Percentiles rank a stretch among this genome's conserved stretches.
Evolutionary conservation across 2,113 vertebrate species (phyloP).

Genomic region (Anoplopoma fimbria): DNA sequence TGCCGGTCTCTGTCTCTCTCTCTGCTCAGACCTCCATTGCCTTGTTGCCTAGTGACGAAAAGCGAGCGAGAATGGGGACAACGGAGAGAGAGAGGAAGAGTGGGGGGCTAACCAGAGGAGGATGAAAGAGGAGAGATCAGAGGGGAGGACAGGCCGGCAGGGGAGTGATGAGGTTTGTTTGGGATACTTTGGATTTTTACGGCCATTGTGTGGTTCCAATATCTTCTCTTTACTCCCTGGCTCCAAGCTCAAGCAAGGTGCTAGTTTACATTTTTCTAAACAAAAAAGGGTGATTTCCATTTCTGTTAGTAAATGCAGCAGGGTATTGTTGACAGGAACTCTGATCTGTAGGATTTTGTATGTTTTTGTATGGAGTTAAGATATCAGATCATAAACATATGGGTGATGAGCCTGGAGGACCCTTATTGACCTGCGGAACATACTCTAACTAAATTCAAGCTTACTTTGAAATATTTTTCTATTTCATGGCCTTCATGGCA

Average conservation of each 20-base stretch:
- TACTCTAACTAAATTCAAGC: background rate
- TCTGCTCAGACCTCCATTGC: slow-evolving; percentile 61
- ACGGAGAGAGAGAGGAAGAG: slow-evolving; percentile 53
- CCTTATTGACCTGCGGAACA: background rate
- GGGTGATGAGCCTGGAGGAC: background rate
- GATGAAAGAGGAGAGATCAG: slow-evolving; percentile 76
- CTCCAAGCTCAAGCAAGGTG: slow-evolving; percentile 8
- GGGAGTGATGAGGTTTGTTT: slow-evolving; percentile 74
- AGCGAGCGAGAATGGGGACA: slow-evolving; percentile 67
- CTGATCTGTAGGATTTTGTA: background rate
- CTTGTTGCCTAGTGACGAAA: slow-evolving; percentile 80
- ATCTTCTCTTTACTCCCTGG: slow-evolving; percentile 32
- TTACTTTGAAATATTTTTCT: background rate
- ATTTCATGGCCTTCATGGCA: background rate
- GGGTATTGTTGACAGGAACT: background rate
- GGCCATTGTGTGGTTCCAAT: slow-evolving; percentile 60
- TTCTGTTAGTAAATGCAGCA: background rate
- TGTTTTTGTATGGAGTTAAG: background rate
- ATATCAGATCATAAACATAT: background rate
- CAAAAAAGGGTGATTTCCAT: background rate
- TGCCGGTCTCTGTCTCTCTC: slow-evolving; percentile 40
- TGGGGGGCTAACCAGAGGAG: slow-evolving; percentile 58
- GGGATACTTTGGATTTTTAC: slow-evolving; percentile 72
- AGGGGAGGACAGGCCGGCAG: slow-evolving; percentile 61
- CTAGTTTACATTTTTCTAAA: slow-evolving; percentile 1